Evolutionary conservation across 35 echinoderm and acorn worm species (phyloP).

Genomic region (Patiria miniata): DNA sequence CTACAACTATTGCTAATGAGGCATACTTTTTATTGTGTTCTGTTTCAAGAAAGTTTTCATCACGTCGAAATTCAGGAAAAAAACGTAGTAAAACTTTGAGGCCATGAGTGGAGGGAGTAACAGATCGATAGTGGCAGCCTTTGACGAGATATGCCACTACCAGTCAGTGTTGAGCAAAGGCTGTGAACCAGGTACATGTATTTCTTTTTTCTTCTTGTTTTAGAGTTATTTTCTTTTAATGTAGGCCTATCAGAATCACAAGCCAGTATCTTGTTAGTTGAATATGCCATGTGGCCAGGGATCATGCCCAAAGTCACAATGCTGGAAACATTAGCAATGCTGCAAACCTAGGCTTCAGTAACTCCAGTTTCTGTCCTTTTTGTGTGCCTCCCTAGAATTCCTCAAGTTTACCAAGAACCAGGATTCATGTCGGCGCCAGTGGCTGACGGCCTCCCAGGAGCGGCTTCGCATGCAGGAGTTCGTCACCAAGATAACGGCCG

Average conservation of each 20-base stretch:
- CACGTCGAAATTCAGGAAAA: background rate
- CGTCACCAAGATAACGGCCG: conserved; percentile 67
- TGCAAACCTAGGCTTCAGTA: background rate
- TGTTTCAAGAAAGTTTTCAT: too few relatives aligned
- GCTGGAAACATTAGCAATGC: too few relatives aligned
- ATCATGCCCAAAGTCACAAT: too few relatives aligned
- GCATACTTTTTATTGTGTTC: too few relatives aligned
- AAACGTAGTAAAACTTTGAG: background rate
- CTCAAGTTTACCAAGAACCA: conserved; percentile 78
- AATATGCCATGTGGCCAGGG: too few relatives aligned
- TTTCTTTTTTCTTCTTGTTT: background rate
- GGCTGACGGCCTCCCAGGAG: conserved; percentile 74
- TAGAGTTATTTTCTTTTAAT: background rate
- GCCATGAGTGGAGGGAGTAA: background rate
- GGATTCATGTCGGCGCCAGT: conserved; percentile 75
- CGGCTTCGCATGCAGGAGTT: conserved; percentile 43
- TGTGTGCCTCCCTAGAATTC: conserved; percentile 59
- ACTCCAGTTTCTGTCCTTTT: background rate
- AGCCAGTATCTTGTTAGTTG: too few relatives aligned
- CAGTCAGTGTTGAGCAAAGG: conserved; percentile 79
- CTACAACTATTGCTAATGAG: too few relatives aligned
- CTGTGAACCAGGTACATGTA: conserved; percentile 76
- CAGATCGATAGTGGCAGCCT: conserved; percentile 63
- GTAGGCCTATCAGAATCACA: background rate
- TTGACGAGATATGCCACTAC: conserved; percentile 89